Percentiles rank a stretch among this genome's conserved stretches.
phyloP scores from a whole-genome alignment of 2,797 vertebrate species.

The Lacerta bilineata region DNA sequence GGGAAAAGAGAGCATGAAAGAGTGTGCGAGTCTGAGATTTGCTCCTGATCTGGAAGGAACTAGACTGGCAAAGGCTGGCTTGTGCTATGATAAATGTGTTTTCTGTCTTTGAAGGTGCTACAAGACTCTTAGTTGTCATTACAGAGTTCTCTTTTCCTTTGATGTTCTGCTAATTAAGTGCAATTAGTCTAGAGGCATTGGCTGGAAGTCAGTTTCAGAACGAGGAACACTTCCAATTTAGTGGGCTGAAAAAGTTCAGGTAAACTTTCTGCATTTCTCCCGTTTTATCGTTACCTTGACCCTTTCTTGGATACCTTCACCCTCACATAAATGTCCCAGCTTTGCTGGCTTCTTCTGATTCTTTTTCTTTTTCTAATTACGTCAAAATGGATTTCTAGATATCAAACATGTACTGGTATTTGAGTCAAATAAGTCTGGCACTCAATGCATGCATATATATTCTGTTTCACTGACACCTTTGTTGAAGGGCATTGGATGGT shows the following conservation, averaged over 20 bases:
- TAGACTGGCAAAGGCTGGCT: background rate
- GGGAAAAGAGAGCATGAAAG: background rate
- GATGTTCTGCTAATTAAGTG: background rate
- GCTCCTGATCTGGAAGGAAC: background rate
- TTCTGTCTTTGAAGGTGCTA: background rate
- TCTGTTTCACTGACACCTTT: background rate
- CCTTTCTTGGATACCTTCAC: background rate
- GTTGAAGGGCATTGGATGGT: background rate
- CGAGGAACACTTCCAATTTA: background rate
- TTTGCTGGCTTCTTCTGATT: background rate
- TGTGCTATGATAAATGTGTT: background rate
- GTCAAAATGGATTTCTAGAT: background rate
- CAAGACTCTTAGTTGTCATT: background rate
- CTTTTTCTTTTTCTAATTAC: background rate
- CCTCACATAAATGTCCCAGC: background rate
- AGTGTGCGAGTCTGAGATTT: background rate
- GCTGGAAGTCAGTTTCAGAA: background rate
- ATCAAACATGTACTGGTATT: background rate
- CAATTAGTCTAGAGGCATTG: background rate
- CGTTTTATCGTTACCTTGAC: background rate
- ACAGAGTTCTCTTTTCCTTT: background rate
- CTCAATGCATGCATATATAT: background rate
- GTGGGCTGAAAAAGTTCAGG: background rate
- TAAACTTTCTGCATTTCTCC: background rate
- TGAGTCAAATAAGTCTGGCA: background rate